A percentile compares a stretch with the other conserved stretches of the same genome.
phyloP scores from a whole-genome alignment of 1,140 invertebrate genomes.

The Medauroidea extradentata region DNA sequence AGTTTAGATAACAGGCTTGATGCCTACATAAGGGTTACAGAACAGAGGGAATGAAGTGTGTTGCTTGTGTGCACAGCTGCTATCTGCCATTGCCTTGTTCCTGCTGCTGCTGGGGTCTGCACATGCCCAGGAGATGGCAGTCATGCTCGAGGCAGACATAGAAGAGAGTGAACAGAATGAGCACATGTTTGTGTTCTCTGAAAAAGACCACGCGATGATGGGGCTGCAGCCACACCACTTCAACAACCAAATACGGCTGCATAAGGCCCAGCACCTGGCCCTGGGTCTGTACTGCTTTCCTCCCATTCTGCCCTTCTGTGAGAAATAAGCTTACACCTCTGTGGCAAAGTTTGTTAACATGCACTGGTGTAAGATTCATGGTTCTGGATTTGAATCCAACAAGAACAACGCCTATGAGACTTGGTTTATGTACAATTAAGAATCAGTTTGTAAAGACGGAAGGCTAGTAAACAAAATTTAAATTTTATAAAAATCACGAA shows the following conservation, averaged over 20 bases:
- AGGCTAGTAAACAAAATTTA: no score
- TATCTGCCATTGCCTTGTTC: slow-evolving; percentile 44
- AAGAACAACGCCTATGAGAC: no score
- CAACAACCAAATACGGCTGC: slow-evolving; percentile 41
- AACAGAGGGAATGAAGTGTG: no score
- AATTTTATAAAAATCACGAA: no score
- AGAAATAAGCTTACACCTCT: no score
- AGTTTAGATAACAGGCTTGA: no score
- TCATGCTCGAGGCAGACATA: slow-evolving; percentile 47
- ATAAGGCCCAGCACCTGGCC: slow-evolving; percentile 45
- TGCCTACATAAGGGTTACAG: no score
- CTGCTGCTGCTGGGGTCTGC: slow-evolving; percentile 43
- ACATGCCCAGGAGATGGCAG: slow-evolving; percentile 45
- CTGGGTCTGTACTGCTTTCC: slow-evolving; percentile 39
- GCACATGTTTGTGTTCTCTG: slow-evolving; percentile 27
- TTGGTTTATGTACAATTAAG: no score
- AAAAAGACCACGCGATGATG: slow-evolving; percentile 39
- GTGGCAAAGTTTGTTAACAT: no score
- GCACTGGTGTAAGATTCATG: no score
- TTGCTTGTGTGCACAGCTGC: slow-evolving; percentile 36
- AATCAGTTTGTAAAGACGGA: no score
- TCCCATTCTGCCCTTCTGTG: slow-evolving; percentile 12
- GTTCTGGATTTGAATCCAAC: no score
- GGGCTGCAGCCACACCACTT: slow-evolving; percentile 43
- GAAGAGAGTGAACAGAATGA: slow-evolving; percentile 29